Conservation (phyloP, 2,113 vertebrate genomes). For the Emydura subglobosa region DNA sequence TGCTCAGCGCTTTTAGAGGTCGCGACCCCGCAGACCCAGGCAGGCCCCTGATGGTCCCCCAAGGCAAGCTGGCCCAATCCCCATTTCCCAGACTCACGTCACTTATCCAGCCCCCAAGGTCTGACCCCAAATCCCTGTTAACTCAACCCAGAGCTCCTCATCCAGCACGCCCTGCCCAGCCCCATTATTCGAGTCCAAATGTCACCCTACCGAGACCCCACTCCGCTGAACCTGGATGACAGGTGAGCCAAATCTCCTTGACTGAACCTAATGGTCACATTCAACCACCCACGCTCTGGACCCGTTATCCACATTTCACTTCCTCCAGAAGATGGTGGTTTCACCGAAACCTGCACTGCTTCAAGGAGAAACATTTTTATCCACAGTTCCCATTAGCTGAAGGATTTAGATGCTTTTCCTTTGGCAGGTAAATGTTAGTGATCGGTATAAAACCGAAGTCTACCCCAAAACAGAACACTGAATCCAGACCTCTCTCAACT, state of each 20-base stretch:
- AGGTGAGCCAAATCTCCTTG: neutral
- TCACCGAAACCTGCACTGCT: neutral
- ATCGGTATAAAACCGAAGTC: no score
- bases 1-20: no score
- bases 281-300: neutral
- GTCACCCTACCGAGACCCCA: no score
- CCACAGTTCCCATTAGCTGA: neutral
- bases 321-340: neutral
- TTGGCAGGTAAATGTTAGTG: neutral
- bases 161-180: no score
- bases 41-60: no score
- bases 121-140: neutral
- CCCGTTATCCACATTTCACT: neutral
- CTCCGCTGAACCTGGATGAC: no score
- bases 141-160: no score
- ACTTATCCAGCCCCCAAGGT: neutral
- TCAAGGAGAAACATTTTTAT: neutral
- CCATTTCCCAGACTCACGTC: no score
- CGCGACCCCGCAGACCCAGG: no score
- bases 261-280: neutral
- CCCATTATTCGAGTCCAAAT: no score
- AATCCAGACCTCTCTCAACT: neutral
- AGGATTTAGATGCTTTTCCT: neutral
- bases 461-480: neutral
- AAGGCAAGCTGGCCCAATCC: no score